A percentile compares a stretch with the other conserved stretches of the same genome.
phyloP scores from a whole-genome alignment of 2,888 invertebrate genomes.

The Acrobasis repandana region DNA sequence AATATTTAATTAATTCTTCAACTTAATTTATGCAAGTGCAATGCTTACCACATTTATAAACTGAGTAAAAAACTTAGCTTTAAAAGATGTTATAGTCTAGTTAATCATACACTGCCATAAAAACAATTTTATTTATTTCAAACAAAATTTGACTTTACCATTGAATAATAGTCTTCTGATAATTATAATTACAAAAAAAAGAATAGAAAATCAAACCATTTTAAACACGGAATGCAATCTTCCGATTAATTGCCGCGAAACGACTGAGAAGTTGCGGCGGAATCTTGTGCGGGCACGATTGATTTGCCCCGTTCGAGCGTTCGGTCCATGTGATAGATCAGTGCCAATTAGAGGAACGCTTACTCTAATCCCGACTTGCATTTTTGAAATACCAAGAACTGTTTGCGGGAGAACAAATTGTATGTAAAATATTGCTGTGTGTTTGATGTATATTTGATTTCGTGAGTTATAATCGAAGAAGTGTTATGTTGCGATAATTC shows the following conservation, averaged over 20 bases:
- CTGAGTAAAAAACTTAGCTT: too few relatives aligned
- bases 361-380: slow-evolving; percentile 36
- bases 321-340: slow-evolving; percentile 34
- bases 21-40: too few relatives aligned
- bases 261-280: slow-evolving; percentile 23
- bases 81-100: too few relatives aligned
- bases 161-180: too few relatives aligned
- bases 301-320: slow-evolving; percentile 19
- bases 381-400: slow-evolving; percentile 26
- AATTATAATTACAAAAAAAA: too few relatives aligned
- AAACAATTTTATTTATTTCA: too few relatives aligned
- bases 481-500: neutral
- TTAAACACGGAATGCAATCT: slow-evolving; percentile 12
- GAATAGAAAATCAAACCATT: neutral
- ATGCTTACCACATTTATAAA: too few relatives aligned
- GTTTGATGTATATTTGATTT: slow-evolving; percentile 5
- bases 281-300: slow-evolving; percentile 22
- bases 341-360: slow-evolving; percentile 35
- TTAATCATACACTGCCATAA: too few relatives aligned
- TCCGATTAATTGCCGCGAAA: slow-evolving; percentile 19
- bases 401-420: slow-evolving; percentile 13
- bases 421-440: slow-evolving; percentile 8
- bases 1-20: too few relatives aligned
- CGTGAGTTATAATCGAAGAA: neutral
- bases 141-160: too few relatives aligned